Evolutionary conservation across 2,797 vertebrate species (phyloP).

Genomic region (Eulemur rubriventer): DNA sequence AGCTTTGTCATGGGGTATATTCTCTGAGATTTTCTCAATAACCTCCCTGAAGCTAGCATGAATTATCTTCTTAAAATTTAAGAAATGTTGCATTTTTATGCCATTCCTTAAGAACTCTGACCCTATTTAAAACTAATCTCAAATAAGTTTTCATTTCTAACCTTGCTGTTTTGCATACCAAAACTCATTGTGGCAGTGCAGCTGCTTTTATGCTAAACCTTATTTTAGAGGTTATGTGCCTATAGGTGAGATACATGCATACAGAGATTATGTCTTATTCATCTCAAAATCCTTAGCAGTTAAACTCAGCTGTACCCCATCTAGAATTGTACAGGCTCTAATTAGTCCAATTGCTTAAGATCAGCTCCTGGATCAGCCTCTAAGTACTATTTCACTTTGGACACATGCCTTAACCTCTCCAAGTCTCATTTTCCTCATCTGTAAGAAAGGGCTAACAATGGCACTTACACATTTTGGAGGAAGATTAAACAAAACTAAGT

Average conservation of each 20-base stretch:
- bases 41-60: not conserved
- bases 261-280: not conserved
- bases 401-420: not conserved
- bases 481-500: conserved; percentile 36
- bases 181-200: not conserved
- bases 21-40: conserved; percentile 48
- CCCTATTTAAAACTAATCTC: conserved; percentile 40
- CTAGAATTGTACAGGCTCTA: not conserved
- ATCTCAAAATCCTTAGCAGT: not conserved
- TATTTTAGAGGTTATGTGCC: not conserved
- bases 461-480: not conserved
- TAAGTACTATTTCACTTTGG: conserved; percentile 3
- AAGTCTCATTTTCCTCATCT: not conserved
- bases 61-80: conserved; percentile 55
- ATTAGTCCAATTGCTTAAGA: not conserved
- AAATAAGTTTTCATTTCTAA: conserved; percentile 47
- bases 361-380: not conserved
- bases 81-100: conserved; percentile 1
- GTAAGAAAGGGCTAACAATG: not conserved
- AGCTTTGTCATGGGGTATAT: not conserved
- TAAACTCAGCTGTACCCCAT: not conserved
- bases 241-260: not conserved
- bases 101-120: conserved; percentile 13
- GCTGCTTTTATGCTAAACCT: not conserved
- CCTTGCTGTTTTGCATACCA: not conserved